Percentiles rank a stretch among this genome's conserved stretches.
Evolutionary conservation across 2,888 invertebrate species (phyloP).

Genomic region (Sericinus montela): DNA sequence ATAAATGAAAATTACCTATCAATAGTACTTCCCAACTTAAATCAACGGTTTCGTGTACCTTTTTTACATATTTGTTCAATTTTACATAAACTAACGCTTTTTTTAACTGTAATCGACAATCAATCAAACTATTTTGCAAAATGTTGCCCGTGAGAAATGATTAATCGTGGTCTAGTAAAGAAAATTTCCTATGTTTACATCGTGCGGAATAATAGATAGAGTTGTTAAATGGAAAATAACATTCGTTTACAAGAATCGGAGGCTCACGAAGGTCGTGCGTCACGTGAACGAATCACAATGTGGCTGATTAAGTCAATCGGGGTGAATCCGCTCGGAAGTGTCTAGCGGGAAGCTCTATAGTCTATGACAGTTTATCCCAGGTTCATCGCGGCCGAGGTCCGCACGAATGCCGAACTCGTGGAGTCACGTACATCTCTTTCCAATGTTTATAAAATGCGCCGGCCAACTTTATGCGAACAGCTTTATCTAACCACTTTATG

Average conservation of each 20-base stretch:
- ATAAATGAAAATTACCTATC: too few species aligned
- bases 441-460: constrained; percentile 12
- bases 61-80: too few species aligned
- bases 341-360: constrained; percentile 21
- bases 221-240: constrained; percentile 18
- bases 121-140: too few species aligned
- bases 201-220: constrained; percentile 16
- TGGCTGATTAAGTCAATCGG: constrained; percentile 32
- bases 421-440: constrained; percentile 17
- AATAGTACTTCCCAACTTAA: too few species aligned
- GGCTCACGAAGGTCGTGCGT: constrained; percentile 36
- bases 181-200: constrained; percentile 10
- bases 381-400: constrained; percentile 29
- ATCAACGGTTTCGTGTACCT: too few species aligned
- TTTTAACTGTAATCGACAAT: too few species aligned
- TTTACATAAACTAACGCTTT: too few species aligned
- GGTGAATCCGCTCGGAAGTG: constrained; percentile 29
- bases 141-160: neutral
- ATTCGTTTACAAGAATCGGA: constrained; percentile 10
- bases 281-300: constrained; percentile 32
- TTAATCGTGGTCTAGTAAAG: constrained; percentile 9
- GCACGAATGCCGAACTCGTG: constrained; percentile 30
- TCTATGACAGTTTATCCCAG: constrained; percentile 24
- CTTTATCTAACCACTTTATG: constrained; percentile 17
- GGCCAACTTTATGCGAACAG: constrained; percentile 14